These are phyloP conservation scores for Thermophis baileyi DNA, from an alignment of 2,113 vertebrate genomes.

Conservation along the genomic window DNA sequence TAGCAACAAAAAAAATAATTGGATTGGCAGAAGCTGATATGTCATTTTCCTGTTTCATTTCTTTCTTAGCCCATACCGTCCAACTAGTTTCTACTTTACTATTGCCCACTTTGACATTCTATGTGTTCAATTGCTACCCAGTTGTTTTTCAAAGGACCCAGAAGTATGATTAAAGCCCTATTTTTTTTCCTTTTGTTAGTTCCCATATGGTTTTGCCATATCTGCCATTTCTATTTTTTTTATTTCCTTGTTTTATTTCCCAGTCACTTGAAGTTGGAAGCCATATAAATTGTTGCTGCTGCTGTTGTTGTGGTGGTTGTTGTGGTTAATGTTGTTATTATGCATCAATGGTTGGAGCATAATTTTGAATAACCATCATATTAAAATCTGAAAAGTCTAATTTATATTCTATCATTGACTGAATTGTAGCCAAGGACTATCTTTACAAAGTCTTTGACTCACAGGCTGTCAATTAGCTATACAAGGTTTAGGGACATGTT, in stretches of 20 bases:
- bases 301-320: background rate
- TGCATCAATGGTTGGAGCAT: background rate
- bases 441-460: background rate
- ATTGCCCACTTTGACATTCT: background rate
- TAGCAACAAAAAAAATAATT: background rate
- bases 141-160: background rate
- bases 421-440: background rate
- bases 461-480: background rate
- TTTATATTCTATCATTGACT: background rate
- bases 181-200: background rate
- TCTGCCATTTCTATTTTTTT: background rate
- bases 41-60: background rate
- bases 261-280: background rate
- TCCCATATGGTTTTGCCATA: background rate
- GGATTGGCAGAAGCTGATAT: background rate
- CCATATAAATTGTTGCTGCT: background rate
- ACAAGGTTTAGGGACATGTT: background rate
- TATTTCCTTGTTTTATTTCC: background rate
- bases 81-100: background rate
- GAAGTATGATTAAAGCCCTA: background rate
- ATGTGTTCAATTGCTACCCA: background rate
- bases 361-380: background rate
- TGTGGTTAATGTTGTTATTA: background rate
- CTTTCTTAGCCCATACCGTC: background rate
- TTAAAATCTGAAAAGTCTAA: background rate